Conservation (phyloP, 92 coral and sea anemone species). For the Zoanthus gigantus region DNA sequence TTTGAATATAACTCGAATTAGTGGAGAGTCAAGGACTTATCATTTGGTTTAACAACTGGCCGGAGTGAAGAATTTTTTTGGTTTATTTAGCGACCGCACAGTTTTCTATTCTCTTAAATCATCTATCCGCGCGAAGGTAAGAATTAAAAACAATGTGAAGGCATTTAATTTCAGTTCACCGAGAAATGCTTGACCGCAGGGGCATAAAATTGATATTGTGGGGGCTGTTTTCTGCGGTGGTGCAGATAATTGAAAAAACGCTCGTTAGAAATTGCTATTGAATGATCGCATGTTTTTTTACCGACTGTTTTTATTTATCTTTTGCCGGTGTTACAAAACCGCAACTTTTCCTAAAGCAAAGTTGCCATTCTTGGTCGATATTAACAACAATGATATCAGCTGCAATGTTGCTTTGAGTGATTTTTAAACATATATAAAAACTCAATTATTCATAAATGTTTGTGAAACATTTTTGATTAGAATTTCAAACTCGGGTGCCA, state of each 20-base stretch:
- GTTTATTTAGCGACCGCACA: no score
- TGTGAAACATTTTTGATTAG: not conserved
- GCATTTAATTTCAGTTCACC: conserved; percentile 1
- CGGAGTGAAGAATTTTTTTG: not conserved
- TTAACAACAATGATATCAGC: conserved; percentile 21
- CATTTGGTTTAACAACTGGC: not conserved
- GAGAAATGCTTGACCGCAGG: not conserved
- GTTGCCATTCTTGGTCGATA: conserved; percentile 25
- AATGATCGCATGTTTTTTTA: not conserved
- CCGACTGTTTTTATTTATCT: not conserved
- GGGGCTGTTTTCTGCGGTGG: not conserved
- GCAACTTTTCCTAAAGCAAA: conserved; percentile 25
- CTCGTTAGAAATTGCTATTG: not conserved
- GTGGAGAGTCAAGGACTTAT: not conserved
- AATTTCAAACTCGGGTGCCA: not conserved
- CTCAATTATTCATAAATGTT: not conserved
- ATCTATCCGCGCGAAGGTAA: conserved; percentile 29
- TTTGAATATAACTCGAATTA: conserved; percentile 49
- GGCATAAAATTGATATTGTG: not conserved
- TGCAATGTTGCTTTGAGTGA: conserved; percentile 2
- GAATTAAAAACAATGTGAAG: conserved; percentile 16
- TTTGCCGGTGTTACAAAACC: conserved; percentile 24
- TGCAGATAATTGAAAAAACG: not conserved
- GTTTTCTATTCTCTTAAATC: not conserved
- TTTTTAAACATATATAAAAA: not conserved